Base-by-base conservation (phyloP, 2,888 invertebrate genomes). In the Steromphala cineraria region DNA sequence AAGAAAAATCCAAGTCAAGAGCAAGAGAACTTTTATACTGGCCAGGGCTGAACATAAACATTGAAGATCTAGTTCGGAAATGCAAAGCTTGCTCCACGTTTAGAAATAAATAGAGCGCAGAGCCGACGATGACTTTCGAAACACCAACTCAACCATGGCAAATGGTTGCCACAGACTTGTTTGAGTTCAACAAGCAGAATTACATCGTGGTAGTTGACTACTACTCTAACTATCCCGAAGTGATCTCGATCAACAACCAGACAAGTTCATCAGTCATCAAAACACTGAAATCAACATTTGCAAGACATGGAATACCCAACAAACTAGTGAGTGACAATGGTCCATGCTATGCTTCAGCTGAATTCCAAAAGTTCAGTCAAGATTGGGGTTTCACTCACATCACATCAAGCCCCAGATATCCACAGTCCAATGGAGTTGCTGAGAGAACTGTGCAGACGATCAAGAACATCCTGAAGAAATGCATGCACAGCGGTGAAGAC, bases 401-500 rank as follows among this genome's bases (percentile, higher is more conserved):
- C 15, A 82, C 80, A n/a, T 78, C 62, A 21, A 79, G 76, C 19
- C 82, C 82, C n/a, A 53, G 53, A 62, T 80, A 79, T 53, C 52
- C 80, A 15, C 81, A 84, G 56, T 76, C 80, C 0, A 84, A 84
- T 75, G 81, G 82, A 1, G 67, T 78, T 36, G 82, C 75, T 0
- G 85, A 85, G 56, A 78, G 74, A 36, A 46, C 81, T 17, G 82
- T 83, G 5, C 71, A 83, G 56, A 81, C 81, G 2, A 79, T 82
- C 0, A 85, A 83, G 53, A 75, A 24, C 24, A 71, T 85, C 4
- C 28, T 82, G 31, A 83, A 82, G 36, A 85, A 81, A 71, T 46
- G 74, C 67, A 13, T 21, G 17, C 31, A 76, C 24, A 67, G 24
- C 36, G 55, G 36, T 21, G 76, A 80, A 71, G 78, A 78, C 31